Conservation (phyloP, 2,888 invertebrate genomes). For the Brachynemurus nebulosus region DNA sequence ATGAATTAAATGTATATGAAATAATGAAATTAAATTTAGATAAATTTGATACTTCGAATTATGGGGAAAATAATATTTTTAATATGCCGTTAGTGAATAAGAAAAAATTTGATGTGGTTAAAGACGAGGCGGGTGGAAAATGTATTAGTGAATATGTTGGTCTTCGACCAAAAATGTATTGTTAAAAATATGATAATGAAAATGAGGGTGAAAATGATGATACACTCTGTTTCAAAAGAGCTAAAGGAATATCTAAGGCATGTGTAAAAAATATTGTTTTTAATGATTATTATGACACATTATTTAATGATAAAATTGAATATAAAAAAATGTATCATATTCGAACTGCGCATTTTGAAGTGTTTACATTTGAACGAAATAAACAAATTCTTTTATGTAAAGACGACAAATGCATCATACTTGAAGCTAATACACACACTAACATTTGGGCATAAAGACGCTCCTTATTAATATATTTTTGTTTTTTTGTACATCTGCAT, state of each 20-base stretch:
- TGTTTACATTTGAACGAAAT: conserved; percentile 13
- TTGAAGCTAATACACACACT: conserved; percentile 6
- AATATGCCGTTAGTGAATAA: conserved; percentile 21
- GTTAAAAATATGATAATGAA: conserved; percentile 14
- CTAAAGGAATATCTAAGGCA: conserved; percentile 10
- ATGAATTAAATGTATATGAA: not conserved
- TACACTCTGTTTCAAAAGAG: conserved; percentile 6
- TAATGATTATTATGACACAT: conserved; percentile 10
- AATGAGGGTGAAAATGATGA: no score
- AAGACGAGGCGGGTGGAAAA: conserved; percentile 21
- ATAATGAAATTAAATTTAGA: not conserved
- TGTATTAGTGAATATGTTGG: conserved; percentile 21
- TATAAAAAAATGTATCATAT: conserved; percentile 10
- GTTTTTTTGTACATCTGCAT: no score
- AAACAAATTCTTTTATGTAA: conserved; percentile 10
- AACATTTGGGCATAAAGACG: conserved; percentile 14
- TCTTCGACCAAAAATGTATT: conserved; percentile 23
- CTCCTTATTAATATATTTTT: no score
- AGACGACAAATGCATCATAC: conserved; percentile 12
- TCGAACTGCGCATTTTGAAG: conserved; percentile 8
- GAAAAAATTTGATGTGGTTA: conserved; percentile 21
- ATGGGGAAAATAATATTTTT: conserved; percentile 20
- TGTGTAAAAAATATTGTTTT: conserved; percentile 10
- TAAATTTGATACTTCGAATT: conserved; percentile 19
- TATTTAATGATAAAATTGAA: conserved; percentile 8